Evolutionary conservation across 1,140 invertebrate species (phyloP).

Genomic region (Dinothrombium tinctorium): DNA sequence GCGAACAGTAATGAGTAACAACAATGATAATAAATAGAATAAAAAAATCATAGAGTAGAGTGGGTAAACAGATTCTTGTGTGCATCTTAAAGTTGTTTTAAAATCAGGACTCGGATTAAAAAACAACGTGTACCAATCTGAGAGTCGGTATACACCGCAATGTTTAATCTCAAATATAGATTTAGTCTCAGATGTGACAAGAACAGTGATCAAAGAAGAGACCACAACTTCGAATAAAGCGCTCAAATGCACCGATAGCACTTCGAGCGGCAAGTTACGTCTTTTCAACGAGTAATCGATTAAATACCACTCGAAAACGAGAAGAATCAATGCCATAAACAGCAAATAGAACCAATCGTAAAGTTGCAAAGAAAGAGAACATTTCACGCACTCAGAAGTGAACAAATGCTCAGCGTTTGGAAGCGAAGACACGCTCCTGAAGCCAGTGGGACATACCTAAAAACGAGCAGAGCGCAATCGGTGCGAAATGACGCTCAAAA

Average conservation of each 20-base stretch:
- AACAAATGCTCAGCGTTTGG: neutral
- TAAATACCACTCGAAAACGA: slow-evolving; percentile 70
- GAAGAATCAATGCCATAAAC: slow-evolving; percentile 48
- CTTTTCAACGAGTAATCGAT: slow-evolving; percentile 57
- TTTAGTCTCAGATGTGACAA: slow-evolving; percentile 42
- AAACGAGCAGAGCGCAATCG: neutral
- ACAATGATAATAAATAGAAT: slow-evolving; percentile 59
- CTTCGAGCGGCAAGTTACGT: slow-evolving; percentile 35
- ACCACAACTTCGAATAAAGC: slow-evolving; percentile 51
- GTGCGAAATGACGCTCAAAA: neutral
- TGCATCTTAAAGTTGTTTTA: slow-evolving; percentile 63
- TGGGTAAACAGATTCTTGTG: slow-evolving; percentile 88
- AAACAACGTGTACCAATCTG: slow-evolving; percentile 86
- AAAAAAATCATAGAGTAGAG: slow-evolving; percentile 86
- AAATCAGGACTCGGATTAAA: slow-evolving; percentile 85
- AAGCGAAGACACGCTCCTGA: slow-evolving; percentile 21
- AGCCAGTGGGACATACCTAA: slow-evolving; percentile 48
- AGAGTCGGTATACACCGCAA: slow-evolving; percentile 46
- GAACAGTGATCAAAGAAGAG: slow-evolving; percentile 43
- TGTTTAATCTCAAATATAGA: slow-evolving; percentile 45
- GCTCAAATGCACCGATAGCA: slow-evolving; percentile 42
- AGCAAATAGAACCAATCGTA: slow-evolving; percentile 76
- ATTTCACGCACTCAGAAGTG: slow-evolving; percentile 27
- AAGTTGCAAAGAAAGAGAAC: slow-evolving; percentile 43
- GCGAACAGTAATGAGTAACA: slow-evolving; percentile 51